Evolutionary conservation across 2,113 vertebrate species (phyloP), one percentile per base, ranked within the genome.

Genomic region (Crypturellus undulatus): DNA sequence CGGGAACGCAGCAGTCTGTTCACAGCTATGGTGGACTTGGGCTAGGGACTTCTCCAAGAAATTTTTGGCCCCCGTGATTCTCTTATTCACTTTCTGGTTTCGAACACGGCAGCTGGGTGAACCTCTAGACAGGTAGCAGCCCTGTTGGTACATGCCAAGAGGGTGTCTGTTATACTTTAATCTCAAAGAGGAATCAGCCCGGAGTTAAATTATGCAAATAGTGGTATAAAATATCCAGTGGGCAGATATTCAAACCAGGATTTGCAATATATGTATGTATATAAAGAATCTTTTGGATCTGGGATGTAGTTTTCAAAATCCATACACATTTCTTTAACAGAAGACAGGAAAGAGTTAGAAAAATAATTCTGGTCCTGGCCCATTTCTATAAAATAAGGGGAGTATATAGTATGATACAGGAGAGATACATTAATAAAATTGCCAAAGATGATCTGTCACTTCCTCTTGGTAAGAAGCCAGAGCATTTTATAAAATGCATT

Each of bases 401-500:
- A 51, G 16, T 84, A 11, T 72, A 47, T 45, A 94, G 73, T 77
- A 84, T 79, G 69, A 89, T 73, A 82, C 5, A 82, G 88, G 84
- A 87, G 94, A 79, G 92, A 87, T 89, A 56, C 88, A 82, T 91
- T 96, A 95, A 96, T 96, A 87, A 93, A 89, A 92, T 89, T 93
- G 93, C 92, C 83, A 63, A 11, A 84, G 86, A 93, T 94, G 58
- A 93, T 91, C 93, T 94, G 90, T 93, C 84, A 94, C 90, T 94
- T 94, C 93, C 93, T 87, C 70, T 70, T 90, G 93, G 90, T 93
- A 89, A 86, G 67, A 77, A 70, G 94, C 93, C 92, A 94, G 90
- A 84, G 86, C 88, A 79, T 89, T 95, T 96, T 82, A 89, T 96
- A 82, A 95, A 95, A 89, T 79, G 94, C 90, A 92, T 89, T 96